Evolutionary conservation across 2,797 vertebrate species (phyloP), one percentile per base, ranked within the genome.

Genomic region (Oreonectes daqikongensis): DNA sequence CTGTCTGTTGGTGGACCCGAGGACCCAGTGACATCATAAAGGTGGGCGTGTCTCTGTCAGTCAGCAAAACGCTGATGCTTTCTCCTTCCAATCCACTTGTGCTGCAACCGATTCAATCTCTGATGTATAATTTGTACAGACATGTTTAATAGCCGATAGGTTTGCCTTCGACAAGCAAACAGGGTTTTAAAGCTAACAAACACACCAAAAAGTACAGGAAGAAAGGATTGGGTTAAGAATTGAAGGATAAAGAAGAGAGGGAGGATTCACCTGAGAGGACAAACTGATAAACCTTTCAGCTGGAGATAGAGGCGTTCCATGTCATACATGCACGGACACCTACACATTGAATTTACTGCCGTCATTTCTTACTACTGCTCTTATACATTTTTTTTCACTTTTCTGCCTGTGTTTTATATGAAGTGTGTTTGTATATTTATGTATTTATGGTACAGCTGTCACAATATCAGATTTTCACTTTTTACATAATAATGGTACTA

Each of bases 41-140:
- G 8, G 75, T 77, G 67, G 67, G 75, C 5, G 57, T 77, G 75
- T 63, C 44, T 18, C 30, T 70, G 67, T 53, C 75, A 53, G 30
- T 63, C 75, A 69, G 30, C 38, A n/a, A 69, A 69, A 69, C 59
- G 74, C 52, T 53, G 28, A 38, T 76, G 65, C 59, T 79, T 55
- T 38, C 68, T 20, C n/a, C n/a, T 52, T 72, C 46, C 48, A 22
- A 35, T 60, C 53, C 61, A 48, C 60, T 60, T 79, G n/a, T n/a
- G n/a, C 66, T 78, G 61, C 59, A 71, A 69, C 78, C 78, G 67
- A 78, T 80, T 52, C 24, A 61, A 69, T 38, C 73, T 77, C 81
- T 74, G 46, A 84, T 81, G 73, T 81, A 77, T 79, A 71, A 79
- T 81, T 81, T 65, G 65, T 60, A 72, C 61, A 72, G 61, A 72